A percentile compares a stretch with the other conserved stretches of the same genome.
phyloP scores from a whole-genome alignment of 2,888 invertebrate species.

The Magallana nippona region DNA sequence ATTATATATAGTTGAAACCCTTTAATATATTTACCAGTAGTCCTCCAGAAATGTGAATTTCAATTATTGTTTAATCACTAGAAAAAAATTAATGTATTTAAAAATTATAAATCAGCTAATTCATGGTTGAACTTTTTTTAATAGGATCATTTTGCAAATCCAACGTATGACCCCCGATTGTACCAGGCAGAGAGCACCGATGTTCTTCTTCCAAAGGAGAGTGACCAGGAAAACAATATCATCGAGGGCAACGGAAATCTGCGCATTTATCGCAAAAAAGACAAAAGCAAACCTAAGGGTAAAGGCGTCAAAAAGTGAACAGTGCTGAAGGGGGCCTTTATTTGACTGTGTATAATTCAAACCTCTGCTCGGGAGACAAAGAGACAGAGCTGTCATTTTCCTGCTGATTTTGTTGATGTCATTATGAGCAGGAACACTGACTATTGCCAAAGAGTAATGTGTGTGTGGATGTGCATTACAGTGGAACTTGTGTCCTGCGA shows the following conservation, averaged over 20 bases:
- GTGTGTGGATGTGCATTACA: neutral
- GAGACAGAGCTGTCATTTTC: neutral
- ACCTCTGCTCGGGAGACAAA: neutral
- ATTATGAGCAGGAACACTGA: neutral
- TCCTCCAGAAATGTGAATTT: too few relatives aligned
- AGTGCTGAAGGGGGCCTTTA: neutral
- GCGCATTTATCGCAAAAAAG: slow-evolving; percentile 22
- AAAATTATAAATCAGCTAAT: neutral
- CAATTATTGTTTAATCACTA: neutral
- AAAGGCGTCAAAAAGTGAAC: slow-evolving; percentile 19
- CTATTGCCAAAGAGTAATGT: slow-evolving; percentile 25
- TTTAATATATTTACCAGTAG: too few relatives aligned
- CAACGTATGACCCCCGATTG: slow-evolving; percentile 93
- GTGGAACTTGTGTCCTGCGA: neutral
- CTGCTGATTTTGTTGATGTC: neutral
- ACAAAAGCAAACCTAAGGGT: neutral
- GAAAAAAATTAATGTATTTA: neutral
- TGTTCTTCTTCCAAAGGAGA: slow-evolving; percentile 54
- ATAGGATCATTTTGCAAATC: slow-evolving; percentile 94
- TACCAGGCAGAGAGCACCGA: slow-evolving; percentile 71
- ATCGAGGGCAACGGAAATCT: slow-evolving; percentile 34
- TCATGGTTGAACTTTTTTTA: neutral
- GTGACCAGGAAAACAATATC: slow-evolving; percentile 27
- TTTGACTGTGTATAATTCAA: neutral
- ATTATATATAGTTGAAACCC: too few relatives aligned